Evolutionary conservation across 1,140 invertebrate species (phyloP), one percentile per base, ranked within the genome.

Genomic region (Dufourea novaeangliae): DNA sequence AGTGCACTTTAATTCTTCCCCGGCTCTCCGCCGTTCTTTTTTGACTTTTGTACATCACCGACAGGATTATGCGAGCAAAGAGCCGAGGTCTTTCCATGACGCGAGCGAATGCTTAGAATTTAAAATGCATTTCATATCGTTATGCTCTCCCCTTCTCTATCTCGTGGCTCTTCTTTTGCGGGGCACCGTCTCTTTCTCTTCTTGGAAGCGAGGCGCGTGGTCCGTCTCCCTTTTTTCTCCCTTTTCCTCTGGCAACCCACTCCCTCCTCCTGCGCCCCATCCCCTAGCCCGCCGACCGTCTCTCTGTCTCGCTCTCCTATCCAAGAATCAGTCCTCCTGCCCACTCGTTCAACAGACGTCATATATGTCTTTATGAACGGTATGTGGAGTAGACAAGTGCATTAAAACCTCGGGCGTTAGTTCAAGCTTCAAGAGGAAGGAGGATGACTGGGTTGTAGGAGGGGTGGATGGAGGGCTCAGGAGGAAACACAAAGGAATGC

Each of bases 321-420:
- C 80, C 79, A 83, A 82, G 82, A 86, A 70, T 78, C 80, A 75
- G 68, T 81, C 76, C 81, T 80, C 75, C 78, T 83, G 86, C 69
- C 77, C 82, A 83, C 82, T 88, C 86, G 83, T 86, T 89, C 87
- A 88, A 90, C 89, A 90, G 83, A 90, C 86, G 88, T 79, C 88
- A 90, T 91, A 89, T 88, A 88, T 89, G 88, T 91, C 90, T 92
- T 92, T 92, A 92, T 92, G 88, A 90, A 87, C 89, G 90, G 82
- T 91, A 92, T 91, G 88, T 90, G 75, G 86, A 92, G 90, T 90
- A 92, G 91, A 92, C 91, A 92, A 92, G 91, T 92, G 91, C 91
- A 92, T 92, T 92, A 92, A 92, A 92, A 91, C 87, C 90, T 89
- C 88, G 90, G 91, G 88, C 90, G 89, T 91, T 91, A 90, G 90